These are phyloP conservation scores for Rotaria sp. DNA, from an alignment of 2,888 invertebrate species.

Conservation along the genomic window DNA sequence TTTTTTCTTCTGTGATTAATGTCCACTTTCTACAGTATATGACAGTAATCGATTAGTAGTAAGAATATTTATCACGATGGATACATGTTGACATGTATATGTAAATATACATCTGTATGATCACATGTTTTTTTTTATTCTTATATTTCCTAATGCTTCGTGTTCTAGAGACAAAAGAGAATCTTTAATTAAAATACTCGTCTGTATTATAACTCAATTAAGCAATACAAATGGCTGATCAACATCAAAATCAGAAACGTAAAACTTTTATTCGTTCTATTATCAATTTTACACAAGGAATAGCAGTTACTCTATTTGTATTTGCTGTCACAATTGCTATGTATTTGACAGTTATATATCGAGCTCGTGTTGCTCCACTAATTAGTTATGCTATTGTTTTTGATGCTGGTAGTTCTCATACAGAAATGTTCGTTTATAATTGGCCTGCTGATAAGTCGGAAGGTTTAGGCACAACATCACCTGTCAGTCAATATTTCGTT, in stretches of 20 bases:
- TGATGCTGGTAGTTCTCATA: conserved; percentile 59
- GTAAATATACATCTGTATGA: neutral
- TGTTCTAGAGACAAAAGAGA: neutral
- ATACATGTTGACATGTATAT: neutral
- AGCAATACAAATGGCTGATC: neutral
- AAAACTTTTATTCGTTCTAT: neutral
- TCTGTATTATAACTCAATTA: neutral
- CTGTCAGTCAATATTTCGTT: conserved; percentile 42
- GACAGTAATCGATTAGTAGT: neutral
- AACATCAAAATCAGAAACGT: neutral
- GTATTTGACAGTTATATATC: conserved; percentile 3
- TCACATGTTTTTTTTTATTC: neutral
- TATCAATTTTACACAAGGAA: neutral
- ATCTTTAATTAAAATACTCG: neutral
- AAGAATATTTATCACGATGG: neutral
- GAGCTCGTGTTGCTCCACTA: neutral
- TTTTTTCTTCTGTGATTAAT: neutral
- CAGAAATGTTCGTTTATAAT: conserved; percentile 56
- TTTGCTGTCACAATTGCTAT: neutral
- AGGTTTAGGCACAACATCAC: conserved; percentile 54
- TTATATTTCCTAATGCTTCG: neutral
- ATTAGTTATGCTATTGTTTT: conserved; percentile 56
- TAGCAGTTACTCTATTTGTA: neutral
- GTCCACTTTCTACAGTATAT: neutral
- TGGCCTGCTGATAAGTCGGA: conserved; percentile 57